Evolutionary conservation across 1,140 invertebrate species (phyloP), one percentile per base, ranked within the genome.

Genomic region (Caenorhabditis brenneri): DNA sequence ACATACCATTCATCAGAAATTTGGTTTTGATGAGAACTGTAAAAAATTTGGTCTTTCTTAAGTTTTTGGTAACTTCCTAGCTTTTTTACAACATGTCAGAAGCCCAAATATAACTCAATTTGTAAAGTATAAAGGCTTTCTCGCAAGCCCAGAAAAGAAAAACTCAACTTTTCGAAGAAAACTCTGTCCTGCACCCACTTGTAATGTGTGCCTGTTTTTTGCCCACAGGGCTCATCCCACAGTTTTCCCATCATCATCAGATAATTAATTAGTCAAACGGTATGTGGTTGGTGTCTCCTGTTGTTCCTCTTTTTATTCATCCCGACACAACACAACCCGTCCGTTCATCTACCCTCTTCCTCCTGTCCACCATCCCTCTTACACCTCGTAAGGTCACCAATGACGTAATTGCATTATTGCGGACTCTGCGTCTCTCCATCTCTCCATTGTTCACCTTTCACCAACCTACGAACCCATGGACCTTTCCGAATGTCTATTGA

Each of bases 341-440:
- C 33, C 27, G 16, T 53, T 55, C 79, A 24, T 5, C 15, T 51
- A 48, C 22, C 29, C 48, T 46, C 19, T 42, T 74, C 65, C 42
- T n/a, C n/a, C n/a, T n/a, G n/a, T n/a, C n/a, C n/a, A n/a, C n/a
- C n/a, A n/a, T n/a, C n/a, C n/a, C n/a, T n/a, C n/a, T n/a, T 51
- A 48, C 33, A 51, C 46, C 79, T 80, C 79, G 39, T 53, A 53
- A 51, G 48, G 65, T 74, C 65, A 74, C 65, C 65, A 74, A 74
- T 74, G 65, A 74, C 65, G 65, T 74, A 74, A 74, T 74, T 74
- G 22, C 65, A 74, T 74, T 74, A 74, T 74, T 74, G 65, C 65
- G 65, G 65, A 7, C 12, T 74, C 65, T 74, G 36, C 65, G 65
- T 74, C 22, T 51, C 29, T 48, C 29, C 4, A 3, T 79, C 31